Evolutionary conservation across 2,113 vertebrate species (phyloP).

Genomic region (Terrapene triunguis): DNA sequence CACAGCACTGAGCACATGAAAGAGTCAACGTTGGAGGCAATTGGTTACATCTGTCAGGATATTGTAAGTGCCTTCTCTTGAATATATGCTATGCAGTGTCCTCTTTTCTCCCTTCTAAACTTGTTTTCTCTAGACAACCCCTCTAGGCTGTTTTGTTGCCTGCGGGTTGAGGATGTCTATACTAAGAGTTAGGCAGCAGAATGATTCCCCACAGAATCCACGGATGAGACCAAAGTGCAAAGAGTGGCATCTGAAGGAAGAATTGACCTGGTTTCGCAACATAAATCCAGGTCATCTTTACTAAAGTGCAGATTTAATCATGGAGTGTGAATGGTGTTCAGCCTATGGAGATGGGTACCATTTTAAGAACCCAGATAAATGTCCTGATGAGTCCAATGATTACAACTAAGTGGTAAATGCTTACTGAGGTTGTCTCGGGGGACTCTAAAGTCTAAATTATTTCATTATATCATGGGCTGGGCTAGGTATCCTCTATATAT

Average conservation of each 20-base stretch:
- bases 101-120: background rate
- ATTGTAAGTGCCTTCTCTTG: constrained; percentile 86
- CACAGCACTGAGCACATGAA: constrained; percentile 99
- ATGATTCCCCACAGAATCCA: accelerated
- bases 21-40: constrained; percentile 98
- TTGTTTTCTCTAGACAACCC: background rate
- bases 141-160: accelerated
- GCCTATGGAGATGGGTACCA: background rate
- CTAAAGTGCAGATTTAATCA: accelerated
- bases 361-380: background rate
- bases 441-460: accelerated
- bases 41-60: constrained; percentile 99
- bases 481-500: background rate
- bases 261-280: background rate
- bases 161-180: accelerated
- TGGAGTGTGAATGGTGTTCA: accelerated
- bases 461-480: accelerated
- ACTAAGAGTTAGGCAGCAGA: accelerated
- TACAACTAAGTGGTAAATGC: accelerated
- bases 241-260: background rate
- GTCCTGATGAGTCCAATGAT: accelerated
- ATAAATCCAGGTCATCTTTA: background rate
- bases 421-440: accelerated
- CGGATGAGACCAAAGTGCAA: background rate
- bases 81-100: background rate